Evolutionary conservation across 2,797 vertebrate genomes (phyloP).

Genomic region (Enteromius treurensis): DNA sequence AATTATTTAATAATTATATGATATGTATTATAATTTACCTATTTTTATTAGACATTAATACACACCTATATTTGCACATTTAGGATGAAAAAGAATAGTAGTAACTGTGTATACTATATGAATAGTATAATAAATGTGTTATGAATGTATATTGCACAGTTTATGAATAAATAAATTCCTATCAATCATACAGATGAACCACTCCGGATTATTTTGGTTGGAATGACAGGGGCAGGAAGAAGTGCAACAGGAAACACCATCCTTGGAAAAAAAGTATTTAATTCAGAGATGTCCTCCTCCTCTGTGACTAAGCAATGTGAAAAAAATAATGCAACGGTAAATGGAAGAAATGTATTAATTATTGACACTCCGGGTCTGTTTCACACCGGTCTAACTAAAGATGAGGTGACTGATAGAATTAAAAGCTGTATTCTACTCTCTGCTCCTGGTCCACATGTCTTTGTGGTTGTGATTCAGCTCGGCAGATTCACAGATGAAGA

Average conservation of each 20-base stretch:
- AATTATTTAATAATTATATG: no score
- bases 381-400: not conserved
- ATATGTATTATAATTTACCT: constrained; percentile 3
- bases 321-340: not conserved
- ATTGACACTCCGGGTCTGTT: constrained; percentile 42
- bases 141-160: constrained; percentile 17
- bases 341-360: constrained; percentile 17
- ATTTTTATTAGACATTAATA: no score
- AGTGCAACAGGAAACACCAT: constrained; percentile 21
- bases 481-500: constrained; percentile 34
- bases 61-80: no score
- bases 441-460: constrained; percentile 41
- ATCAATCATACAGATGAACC: not conserved
- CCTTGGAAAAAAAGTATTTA: constrained; percentile 22
- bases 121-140: no score
- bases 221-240: constrained; percentile 5
- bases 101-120: no score
- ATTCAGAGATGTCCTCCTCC: not conserved
- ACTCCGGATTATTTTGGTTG: constrained; percentile 1
- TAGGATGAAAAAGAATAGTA: no score
- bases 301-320: constrained; percentile 37
- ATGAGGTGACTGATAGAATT: not conserved
- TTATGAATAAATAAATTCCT: constrained; percentile 9
- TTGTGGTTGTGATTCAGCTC: constrained; percentile 34
- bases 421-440: constrained; percentile 26